Evolutionary conservation across 2,113 vertebrate species (phyloP), one percentile per base, ranked within the genome.

Genomic region (Pao palembangensis): DNA sequence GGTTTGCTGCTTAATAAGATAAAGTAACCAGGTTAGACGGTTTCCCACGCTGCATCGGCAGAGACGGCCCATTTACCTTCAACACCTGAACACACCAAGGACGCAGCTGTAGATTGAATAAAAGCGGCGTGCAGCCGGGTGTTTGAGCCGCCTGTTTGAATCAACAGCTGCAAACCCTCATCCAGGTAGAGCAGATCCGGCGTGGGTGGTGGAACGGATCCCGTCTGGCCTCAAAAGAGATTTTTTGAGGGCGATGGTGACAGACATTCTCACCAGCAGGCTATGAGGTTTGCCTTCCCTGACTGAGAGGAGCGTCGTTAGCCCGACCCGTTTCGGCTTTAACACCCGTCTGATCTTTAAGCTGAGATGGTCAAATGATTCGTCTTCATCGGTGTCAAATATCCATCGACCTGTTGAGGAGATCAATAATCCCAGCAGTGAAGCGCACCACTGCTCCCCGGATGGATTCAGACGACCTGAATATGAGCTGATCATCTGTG

Each of bases 1-100:
- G 64, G 73, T 78, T 79, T 48, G 47, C 52, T 51, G 47, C 82
- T 87, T 87, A 90, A 89, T 71, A 84, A 86, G 85, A 87, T 78
- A 65, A 85, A 87, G 69, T 81, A 73, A 74, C 51, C 47, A 53
- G 71, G 75, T 82, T 85, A 52, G 64, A 12, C 59, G 43, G 71
- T 70, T 76, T 61, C 41, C 0, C 34, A 54, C 11, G 58, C 34
- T 16, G 34, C 34, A 38, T 38, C 34, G 44, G 66, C 49, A 52
- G 7, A 58, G 54, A 67, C 60, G 55, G 60, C 61, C 58, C 76
- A 21, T 78, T 74, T 64, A 71, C 69, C 63, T 67, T 13, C 21
- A 13, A 16, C 50, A 48, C 67, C 50, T 42, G 57, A 21, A 46
- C 28, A 42, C 50, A 49, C 43, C 31, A 28, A 25, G 13, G 48